Conservation (phyloP, 2,888 invertebrate genomes). For the Drosophila ochracea region DNA sequence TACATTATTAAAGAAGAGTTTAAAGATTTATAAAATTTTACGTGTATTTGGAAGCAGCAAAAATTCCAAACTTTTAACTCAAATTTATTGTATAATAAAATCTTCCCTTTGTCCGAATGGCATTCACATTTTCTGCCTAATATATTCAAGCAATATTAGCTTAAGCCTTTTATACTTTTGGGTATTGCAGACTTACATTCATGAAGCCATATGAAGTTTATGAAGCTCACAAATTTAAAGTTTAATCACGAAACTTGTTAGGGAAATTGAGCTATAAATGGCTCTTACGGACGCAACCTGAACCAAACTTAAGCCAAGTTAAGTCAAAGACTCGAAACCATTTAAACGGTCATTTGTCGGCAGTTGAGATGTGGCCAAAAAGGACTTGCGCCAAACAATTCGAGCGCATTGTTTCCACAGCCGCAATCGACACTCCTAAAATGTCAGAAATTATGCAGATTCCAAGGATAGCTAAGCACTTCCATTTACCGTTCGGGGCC, state of each 20-base stretch:
- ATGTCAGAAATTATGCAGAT: conserved; percentile 52
- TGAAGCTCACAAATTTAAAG: conserved; percentile 43
- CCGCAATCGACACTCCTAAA: conserved; percentile 5
- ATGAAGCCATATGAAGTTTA: conserved; percentile 40
- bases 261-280: conserved; percentile 52
- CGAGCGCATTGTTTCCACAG: conserved; percentile 32
- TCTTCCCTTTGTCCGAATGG: neutral
- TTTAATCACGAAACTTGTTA: conserved; percentile 35
- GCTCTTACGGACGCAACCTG: conserved; percentile 30
- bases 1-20: neutral
- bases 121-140: neutral
- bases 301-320: conserved; percentile 28
- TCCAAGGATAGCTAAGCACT: conserved; percentile 37
- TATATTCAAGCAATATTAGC: conserved; percentile 20
- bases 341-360: conserved; percentile 38
- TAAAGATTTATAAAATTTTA: neutral
- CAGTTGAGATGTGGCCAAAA: neutral
- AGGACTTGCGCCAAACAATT: neutral
- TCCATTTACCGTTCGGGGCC: neutral
- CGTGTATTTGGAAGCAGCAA: neutral
- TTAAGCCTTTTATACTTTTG: conserved; percentile 36
- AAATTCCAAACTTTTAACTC: neutral
- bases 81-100: conserved; percentile 19
- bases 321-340: conserved; percentile 27
- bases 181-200: neutral